A percentile compares a stretch with the other conserved stretches of the same genome.
Conservation (phyloP, 2,888 invertebrate species). For the Nephrotoma guestfalica region DNA sequence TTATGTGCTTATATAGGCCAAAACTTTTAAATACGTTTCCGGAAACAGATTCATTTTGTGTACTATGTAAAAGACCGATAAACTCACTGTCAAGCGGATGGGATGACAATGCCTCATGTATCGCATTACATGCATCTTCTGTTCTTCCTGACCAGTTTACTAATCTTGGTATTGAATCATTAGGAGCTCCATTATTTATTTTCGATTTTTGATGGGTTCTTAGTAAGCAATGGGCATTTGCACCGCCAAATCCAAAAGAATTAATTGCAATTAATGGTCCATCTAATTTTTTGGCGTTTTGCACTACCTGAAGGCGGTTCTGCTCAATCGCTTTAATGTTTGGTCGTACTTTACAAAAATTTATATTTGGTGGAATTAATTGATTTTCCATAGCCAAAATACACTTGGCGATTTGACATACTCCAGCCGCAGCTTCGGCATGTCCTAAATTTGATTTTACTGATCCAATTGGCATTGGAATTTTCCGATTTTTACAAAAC, state of each 20-base stretch:
- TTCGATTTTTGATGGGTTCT: constrained; percentile 21
- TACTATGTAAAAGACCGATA: constrained; percentile 42
- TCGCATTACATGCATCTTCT: constrained; percentile 40
- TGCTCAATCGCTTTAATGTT: constrained; percentile 45
- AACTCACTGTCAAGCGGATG: constrained; percentile 47
- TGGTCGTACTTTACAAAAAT: constrained; percentile 49
- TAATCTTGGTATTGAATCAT: constrained; percentile 54
- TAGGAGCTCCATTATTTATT: constrained; percentile 42
- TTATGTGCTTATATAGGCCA: constrained; percentile 34
- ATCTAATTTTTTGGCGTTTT: constrained; percentile 51
- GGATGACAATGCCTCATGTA: constrained; percentile 48
- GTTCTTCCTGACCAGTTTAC: constrained; percentile 50
- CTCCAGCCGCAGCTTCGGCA: constrained; percentile 71
- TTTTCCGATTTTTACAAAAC: constrained; percentile 58
- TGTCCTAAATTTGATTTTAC: constrained; percentile 93
- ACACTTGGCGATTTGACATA: constrained; percentile 71
- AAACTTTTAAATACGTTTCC: constrained; percentile 67
- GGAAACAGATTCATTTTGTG: constrained; percentile 40
- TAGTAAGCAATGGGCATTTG: constrained; percentile 44
- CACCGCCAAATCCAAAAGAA: constrained; percentile 90
- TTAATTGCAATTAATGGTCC: constrained; percentile 63
- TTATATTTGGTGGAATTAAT: constrained; percentile 71
- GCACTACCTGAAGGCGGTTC: constrained; percentile 54
- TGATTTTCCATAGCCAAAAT: constrained; percentile 68
- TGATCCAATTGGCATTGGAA: constrained; percentile 72